phyloP scores from a whole-genome alignment of 2,888 invertebrate genomes.

The Julus scandinavius region DNA sequence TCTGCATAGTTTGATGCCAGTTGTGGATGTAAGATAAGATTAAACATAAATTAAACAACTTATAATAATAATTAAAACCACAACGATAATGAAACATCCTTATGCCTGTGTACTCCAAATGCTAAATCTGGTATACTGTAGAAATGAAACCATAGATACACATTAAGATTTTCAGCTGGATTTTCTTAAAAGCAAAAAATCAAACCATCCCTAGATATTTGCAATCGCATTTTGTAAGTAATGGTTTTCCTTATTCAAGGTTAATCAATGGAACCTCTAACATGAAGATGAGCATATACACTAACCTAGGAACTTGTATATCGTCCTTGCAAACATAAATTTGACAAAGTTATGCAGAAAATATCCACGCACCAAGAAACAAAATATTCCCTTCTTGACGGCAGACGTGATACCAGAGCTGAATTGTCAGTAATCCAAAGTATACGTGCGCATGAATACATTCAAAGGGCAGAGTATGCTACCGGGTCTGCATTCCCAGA shows the following conservation, averaged over 20 bases:
- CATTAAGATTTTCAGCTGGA: not conserved
- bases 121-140: too few species aligned
- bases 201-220: not conserved
- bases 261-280: not conserved
- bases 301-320: not conserved
- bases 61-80: too few species aligned
- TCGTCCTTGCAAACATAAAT: not conserved
- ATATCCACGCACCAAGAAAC: not conserved
- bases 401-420: not conserved
- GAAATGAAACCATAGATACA: too few species aligned
- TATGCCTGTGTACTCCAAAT: too few species aligned
- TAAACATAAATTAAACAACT: too few species aligned
- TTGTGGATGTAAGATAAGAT: too few species aligned
- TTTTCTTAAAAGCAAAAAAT: not conserved
- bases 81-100: too few species aligned
- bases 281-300: not conserved
- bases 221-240: not conserved
- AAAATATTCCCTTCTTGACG: not conserved
- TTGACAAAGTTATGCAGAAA: not conserved
- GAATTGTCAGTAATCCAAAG: slow-evolving; percentile 2
- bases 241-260: not conserved
- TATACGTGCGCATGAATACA: slow-evolving; percentile 6
- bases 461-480: not conserved
- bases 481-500: not conserved
- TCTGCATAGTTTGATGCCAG: too few species aligned